These are phyloP conservation scores for Epinephelus coioides DNA, from an alignment of 2,797 vertebrate genomes.

Conservation along the genomic window DNA sequence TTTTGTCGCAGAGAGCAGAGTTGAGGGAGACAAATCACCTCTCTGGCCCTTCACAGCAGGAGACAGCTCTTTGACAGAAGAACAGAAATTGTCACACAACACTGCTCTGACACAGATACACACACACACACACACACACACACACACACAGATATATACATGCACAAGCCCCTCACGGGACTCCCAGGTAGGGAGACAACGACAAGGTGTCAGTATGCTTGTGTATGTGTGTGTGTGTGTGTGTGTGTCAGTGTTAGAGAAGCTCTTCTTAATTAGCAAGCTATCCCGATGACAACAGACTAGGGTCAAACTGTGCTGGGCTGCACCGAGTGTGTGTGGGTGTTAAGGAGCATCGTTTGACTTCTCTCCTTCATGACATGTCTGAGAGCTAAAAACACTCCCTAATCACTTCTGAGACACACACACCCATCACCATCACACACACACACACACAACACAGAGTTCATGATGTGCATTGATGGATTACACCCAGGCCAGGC, in stretches of 20 bases:
- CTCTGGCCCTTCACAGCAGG: constrained; percentile 41
- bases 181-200: constrained; percentile 44
- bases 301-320: constrained; percentile 71
- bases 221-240: constrained; percentile 22
- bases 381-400: constrained; percentile 66
- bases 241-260: constrained; percentile 44
- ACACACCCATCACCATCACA: constrained; percentile 12
- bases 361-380: constrained; percentile 64
- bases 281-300: constrained; percentile 73
- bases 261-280: constrained; percentile 72
- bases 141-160: background rate
- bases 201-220: constrained; percentile 61
- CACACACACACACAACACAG: constrained; percentile 6
- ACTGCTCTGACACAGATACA: constrained; percentile 32
- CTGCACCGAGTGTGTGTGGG: constrained; percentile 49
- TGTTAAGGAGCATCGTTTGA: constrained; percentile 60
- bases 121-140: constrained; percentile 25
- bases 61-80: constrained; percentile 59
- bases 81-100: constrained; percentile 61
- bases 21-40: constrained; percentile 66
- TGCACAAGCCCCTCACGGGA: constrained; percentile 37
- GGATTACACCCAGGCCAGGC: constrained; percentile 50
- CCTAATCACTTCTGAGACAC: constrained; percentile 67
- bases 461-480: constrained; percentile 56
- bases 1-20: constrained; percentile 12